These are phyloP conservation scores for Drosophila littoralis DNA, from an alignment of 1,140 invertebrate genomes.

Conservation along the genomic window DNA sequence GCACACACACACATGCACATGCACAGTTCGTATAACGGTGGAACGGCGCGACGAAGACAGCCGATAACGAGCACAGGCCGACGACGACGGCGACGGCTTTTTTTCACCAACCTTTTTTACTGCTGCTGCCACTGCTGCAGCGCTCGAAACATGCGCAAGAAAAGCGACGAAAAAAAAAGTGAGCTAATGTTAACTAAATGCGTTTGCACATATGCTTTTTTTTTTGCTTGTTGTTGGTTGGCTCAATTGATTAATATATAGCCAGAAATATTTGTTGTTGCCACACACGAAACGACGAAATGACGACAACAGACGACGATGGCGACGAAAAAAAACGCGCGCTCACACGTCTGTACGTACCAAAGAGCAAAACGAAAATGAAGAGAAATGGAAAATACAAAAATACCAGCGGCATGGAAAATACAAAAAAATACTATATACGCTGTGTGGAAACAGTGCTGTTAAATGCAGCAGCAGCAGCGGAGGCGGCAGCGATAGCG, in stretches of 20 bases:
- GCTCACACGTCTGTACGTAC: constrained; percentile 46
- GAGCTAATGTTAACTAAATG: constrained; percentile 20
- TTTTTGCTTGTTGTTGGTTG: constrained; percentile 23
- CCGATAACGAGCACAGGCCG: constrained; percentile 51
- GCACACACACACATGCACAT: constrained; percentile 9
- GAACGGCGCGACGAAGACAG: constrained; percentile 46
- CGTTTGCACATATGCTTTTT: constrained; percentile 18
- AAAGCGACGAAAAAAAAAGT: constrained; percentile 44
- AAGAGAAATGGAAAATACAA: constrained; percentile 52
- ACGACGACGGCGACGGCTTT: constrained; percentile 30
- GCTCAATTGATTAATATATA: constrained; percentile 2
- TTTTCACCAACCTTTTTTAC: constrained; percentile 54
- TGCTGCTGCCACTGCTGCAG: constrained; percentile 43
- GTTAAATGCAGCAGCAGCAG: constrained; percentile 4
- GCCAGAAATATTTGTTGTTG: constrained; percentile 32
- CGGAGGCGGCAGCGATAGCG: background rate
- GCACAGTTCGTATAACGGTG: constrained; percentile 40
- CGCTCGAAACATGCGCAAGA: constrained; percentile 45
- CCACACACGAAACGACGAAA: constrained; percentile 39
- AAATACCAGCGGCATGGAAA: constrained; percentile 41
- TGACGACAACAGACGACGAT: constrained; percentile 28
- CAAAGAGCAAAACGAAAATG: constrained; percentile 58
- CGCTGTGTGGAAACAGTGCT: constrained; percentile 24
- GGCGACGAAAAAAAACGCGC: constrained; percentile 35
- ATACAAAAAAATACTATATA: constrained; percentile 34